These are phyloP conservation scores for Darevskia mixta DNA, from an alignment of 2,797 vertebrate species.

Conservation along the genomic window DNA sequence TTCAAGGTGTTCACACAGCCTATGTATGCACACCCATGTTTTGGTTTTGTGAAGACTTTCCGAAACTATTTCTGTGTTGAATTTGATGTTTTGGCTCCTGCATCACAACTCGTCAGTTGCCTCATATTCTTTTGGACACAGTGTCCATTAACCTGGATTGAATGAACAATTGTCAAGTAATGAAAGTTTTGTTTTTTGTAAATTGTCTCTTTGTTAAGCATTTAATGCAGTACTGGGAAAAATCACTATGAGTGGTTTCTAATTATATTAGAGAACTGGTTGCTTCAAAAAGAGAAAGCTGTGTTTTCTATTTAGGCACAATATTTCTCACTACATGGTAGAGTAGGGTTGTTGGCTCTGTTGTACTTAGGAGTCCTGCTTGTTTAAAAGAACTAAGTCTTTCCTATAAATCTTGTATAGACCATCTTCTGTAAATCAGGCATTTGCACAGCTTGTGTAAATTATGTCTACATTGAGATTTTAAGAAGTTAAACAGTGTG, in stretches of 20 bases:
- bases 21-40: background rate
- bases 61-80: background rate
- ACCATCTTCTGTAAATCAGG: conserved; percentile 75
- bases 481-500: conserved; percentile 81
- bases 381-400: conserved; percentile 71
- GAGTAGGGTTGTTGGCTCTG: conserved; percentile 40
- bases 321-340: conserved; percentile 58
- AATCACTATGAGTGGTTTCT: background rate
- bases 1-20: too few species aligned
- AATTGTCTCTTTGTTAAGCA: background rate
- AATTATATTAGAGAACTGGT: conserved; percentile 1
- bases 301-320: conserved; percentile 38
- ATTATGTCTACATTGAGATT: conserved; percentile 81
- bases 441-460: conserved; percentile 80
- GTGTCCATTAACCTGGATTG: background rate
- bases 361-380: conserved; percentile 61
- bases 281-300: conserved; percentile 44
- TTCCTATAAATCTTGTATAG: conserved; percentile 75
- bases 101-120: background rate
- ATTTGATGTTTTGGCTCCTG: background rate
- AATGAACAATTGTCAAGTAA: conserved; percentile 16
- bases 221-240: conserved; percentile 36
- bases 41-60: background rate
- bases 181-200: background rate
- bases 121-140: background rate